These are phyloP conservation scores for Zhuqinia jingwanae DNA, from an alignment of 2,888 invertebrate species.

Conservation along the genomic window DNA sequence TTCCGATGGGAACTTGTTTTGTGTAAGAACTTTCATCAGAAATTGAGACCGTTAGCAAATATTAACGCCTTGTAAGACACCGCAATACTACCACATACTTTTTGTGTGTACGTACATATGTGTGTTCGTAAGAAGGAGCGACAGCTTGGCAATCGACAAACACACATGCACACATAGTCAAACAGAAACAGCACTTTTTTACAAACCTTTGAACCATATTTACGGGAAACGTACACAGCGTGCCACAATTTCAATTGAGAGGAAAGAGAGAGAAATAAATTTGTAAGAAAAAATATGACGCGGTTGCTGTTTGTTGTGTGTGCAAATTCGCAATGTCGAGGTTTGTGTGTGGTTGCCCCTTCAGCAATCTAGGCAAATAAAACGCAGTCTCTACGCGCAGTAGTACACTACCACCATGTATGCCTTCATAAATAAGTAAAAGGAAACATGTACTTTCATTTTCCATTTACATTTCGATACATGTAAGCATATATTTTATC, in stretches of 20 bases:
- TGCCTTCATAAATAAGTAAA: neutral
- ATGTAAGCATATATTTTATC: neutral
- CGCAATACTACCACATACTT: neutral
- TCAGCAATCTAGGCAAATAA: conserved; percentile 1
- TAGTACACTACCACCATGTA: neutral
- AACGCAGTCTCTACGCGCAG: neutral
- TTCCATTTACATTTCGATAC: neutral
- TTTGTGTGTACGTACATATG: no score
- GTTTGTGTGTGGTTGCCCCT: conserved; percentile 9
- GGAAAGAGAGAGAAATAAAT: conserved; percentile 4
- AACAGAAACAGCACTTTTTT: conserved; percentile 23
- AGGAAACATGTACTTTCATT: neutral
- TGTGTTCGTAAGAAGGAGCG: no score
- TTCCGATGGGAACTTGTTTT: neutral
- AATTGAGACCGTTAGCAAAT: conserved; percentile 39
- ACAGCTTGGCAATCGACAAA: conserved; percentile 16
- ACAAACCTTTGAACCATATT: conserved; percentile 30
- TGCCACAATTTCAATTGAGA: conserved; percentile 21
- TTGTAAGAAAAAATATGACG: conserved; percentile 9
- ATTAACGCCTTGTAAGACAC: conserved; percentile 9
- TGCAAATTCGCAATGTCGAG: neutral
- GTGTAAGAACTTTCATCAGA: neutral
- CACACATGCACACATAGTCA: no score
- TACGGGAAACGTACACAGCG: neutral
- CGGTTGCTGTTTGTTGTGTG: neutral